Base-by-base conservation (phyloP, 2,797 vertebrate genomes). In the Arctocebus calabarensis region DNA sequence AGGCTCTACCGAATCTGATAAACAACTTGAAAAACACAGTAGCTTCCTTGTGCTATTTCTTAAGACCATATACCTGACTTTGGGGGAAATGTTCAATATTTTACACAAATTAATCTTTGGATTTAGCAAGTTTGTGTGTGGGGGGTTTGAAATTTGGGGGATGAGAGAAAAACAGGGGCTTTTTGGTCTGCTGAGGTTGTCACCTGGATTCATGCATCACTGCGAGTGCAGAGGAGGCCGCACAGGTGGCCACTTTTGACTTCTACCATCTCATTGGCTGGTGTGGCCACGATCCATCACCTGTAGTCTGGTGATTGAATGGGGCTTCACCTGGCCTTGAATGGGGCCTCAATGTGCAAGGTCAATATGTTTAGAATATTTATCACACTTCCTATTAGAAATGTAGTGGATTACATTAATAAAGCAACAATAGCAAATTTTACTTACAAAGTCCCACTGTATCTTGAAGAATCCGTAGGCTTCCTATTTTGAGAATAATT, bases 1-100 rank as follows among this genome's bases (percentile, higher is more conserved):
- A 73, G 84, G 48, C 45, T 86, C 78, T 55, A 73, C 78, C 13
- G 48, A 97, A 74, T 83, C 75, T 83, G 78, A 84, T 20, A 43
- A 29, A 52, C 64, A 40, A 52, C 57, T 68, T 62, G 32, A 34
- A 93, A 95, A 89, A 29, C 6, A 45, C 0, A 34, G 59, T 43
- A 55, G n/a, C 19, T 43, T 91, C 29, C 16, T 55, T 13, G 4
- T 66, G 71, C 37, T 71, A 11, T 61, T 81, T 95, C 62, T 84
- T 45, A 90, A 40, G 25, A 48, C 45, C 59, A 48, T 23, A 48
- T 2, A 29, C 7, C 40, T 22, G 81, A 55, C 34, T 83, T 71
- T 79, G 68, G 70, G 89, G 66, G 78, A 77, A 89, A 20, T 32
- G 6, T 34, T 93, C 13, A 37, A 0, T 59, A 19, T 52, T 88